Evolutionary conservation across 2,888 invertebrate genomes (phyloP).

Genomic region (Hirtodrosophila trivittata): DNA sequence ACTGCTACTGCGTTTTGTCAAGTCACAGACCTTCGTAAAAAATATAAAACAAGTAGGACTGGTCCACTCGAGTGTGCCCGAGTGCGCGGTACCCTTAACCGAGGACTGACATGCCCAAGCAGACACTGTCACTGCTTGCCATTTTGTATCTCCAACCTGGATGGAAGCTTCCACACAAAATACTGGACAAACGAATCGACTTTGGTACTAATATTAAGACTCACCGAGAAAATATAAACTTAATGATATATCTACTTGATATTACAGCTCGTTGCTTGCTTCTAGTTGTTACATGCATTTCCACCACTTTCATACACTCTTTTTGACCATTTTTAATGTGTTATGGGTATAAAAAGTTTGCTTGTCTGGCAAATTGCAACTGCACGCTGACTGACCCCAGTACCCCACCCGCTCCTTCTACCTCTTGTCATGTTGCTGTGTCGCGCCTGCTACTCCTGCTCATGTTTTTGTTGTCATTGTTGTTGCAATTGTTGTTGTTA

Average conservation of each 20-base stretch:
- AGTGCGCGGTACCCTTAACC: too few relatives aligned
- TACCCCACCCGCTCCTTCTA: neutral
- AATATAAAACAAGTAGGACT: neutral
- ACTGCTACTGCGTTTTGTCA: slow-evolving; percentile 41
- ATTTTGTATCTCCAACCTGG: too few relatives aligned
- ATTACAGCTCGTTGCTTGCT: too few relatives aligned
- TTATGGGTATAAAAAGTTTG: slow-evolving; percentile 15
- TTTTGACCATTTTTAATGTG: too few relatives aligned
- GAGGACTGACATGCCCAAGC: too few relatives aligned
- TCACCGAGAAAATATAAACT: too few relatives aligned
- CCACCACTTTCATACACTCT: neutral
- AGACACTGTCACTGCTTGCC: too few relatives aligned
- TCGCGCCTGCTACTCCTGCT: slow-evolving; percentile 8
- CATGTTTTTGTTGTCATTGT: slow-evolving; percentile 16
- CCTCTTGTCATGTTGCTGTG: neutral
- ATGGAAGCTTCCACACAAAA: too few relatives aligned
- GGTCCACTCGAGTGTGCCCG: too few relatives aligned
- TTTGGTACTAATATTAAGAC: too few relatives aligned
- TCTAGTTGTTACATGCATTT: neutral
- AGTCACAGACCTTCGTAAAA: slow-evolving; percentile 24
- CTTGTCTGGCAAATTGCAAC: slow-evolving; percentile 60
- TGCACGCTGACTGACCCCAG: slow-evolving; percentile 54
- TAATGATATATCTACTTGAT: too few relatives aligned
- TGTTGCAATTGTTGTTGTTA: slow-evolving; percentile 15
- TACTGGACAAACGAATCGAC: too few relatives aligned